Base-by-base conservation (phyloP, 2,888 invertebrate species). In the Ornithoptera alexandrae region DNA sequence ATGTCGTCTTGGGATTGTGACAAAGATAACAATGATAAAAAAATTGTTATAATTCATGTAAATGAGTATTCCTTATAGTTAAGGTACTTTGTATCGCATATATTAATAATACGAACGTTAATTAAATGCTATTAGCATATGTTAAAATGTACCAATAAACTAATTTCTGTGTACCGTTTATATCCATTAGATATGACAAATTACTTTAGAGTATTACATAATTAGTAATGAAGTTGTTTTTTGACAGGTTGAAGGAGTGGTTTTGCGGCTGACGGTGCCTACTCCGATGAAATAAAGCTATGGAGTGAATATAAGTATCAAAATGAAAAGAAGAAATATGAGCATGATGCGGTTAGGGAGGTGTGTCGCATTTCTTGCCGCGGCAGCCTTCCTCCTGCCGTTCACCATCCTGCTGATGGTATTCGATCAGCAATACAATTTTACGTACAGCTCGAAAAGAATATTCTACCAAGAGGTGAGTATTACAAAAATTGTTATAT, bases 361-460 rank as follows among this genome's bases (percentile, higher is more conserved):
- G 77, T 94, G 94, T 76, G 92, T 94, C 67, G 92, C 94, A 1
- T 94, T 94, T 80, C 90, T 94, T 71, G 94, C 93, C 20, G 94
- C 94, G 1, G 93, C 94, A 1, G 94, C 94, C 68, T 93, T 94
- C 73, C 88, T 94, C 30, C 92, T 94, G 12, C 94, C 94, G 1
- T 89, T 94, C 81, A 89, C 94, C 71, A 94, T 94, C 17, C 85
- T 94, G 62, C 85, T 94, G 73, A 94, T 94, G 85, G 93, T 94
- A 20, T 94, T 94, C 5, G 94, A 94, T 75, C 93, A 93, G 78
- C 94, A 94, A 79, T 93, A 94, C 87, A 92, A 94, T 81, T 92
- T 94, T n/a, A 87, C 90, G 12, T 90, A 93, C 76, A 90, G 86
- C 78, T 87, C 92, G 58, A 91, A 92, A 75, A 79, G 92, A 63